These are phyloP conservation scores for Magallana nippona DNA, from an alignment of 2,888 invertebrate genomes.

Conservation along the genomic window DNA sequence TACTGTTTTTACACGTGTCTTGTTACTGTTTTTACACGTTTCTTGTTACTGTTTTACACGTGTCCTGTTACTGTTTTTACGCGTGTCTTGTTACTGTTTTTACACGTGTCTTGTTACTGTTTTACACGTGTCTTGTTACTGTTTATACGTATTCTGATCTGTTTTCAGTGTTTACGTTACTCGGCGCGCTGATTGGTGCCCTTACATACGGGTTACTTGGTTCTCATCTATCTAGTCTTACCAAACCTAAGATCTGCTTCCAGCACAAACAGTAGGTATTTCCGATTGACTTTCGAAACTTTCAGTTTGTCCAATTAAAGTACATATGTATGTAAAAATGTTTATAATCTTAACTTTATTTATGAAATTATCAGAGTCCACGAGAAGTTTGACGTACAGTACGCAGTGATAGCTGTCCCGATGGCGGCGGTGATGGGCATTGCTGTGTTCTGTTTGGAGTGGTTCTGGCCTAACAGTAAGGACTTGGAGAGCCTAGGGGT, in stretches of 20 bases:
- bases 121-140: no score
- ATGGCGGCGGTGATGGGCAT: conserved; percentile 60
- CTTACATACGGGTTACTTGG: conserved; percentile 70
- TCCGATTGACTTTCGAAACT: no score
- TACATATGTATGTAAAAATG: no score
- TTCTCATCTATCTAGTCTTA: conserved; percentile 57
- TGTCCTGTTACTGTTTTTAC: no score
- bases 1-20: no score
- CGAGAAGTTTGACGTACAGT: conserved; percentile 64
- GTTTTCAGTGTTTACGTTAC: conserved; percentile 69
- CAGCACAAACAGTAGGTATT: conserved; percentile 67
- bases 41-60: no score
- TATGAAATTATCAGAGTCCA: conserved; percentile 59
- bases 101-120: no score
- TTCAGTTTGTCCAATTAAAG: no score
- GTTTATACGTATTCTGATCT: neutral
- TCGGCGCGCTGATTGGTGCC: conserved; percentile 72
- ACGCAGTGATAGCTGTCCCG: conserved; percentile 67
- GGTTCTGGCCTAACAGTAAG: conserved; percentile 66
- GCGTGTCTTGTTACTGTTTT: no score
- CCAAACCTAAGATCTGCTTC: conserved; percentile 63
- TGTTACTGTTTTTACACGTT: no score
- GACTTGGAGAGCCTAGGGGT: conserved; percentile 61
- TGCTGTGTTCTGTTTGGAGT: conserved; percentile 66
- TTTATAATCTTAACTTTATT: no score